Percentiles rank a stretch among this genome's conserved stretches.
Evolutionary conservation across 2,797 vertebrate species (phyloP).

Genomic region (Clamator glandarius): DNA sequence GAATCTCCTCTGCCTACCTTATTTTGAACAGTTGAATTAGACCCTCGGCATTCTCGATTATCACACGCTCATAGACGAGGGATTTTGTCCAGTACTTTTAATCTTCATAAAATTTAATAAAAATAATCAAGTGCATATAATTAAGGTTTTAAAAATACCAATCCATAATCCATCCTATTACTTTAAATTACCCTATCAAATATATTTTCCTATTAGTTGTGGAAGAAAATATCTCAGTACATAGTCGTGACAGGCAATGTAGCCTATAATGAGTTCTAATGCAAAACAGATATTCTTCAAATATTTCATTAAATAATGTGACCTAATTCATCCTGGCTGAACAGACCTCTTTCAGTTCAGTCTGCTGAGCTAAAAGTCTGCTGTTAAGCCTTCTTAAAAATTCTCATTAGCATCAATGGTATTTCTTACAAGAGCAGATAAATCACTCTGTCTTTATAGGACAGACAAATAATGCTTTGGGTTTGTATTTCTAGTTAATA

Average conservation of each 20-base stretch:
- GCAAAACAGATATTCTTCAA: constrained; percentile 43
- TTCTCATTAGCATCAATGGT: not conserved
- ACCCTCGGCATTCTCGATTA: not conserved
- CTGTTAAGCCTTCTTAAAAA: constrained; percentile 14
- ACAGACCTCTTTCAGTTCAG: constrained; percentile 18
- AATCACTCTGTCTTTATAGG: constrained; percentile 27
- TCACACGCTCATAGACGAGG: not conserved
- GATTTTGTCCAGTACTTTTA: not conserved
- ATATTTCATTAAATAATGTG: constrained; percentile 46
- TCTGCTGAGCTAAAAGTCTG: not conserved
- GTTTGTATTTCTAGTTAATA: constrained; percentile 38
- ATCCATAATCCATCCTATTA: not conserved
- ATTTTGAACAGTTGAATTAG: not conserved
- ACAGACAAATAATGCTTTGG: constrained; percentile 22
- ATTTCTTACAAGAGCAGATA: constrained; percentile 16
- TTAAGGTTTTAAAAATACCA: not conserved
- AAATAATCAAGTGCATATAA: not conserved
- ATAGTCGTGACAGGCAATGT: not conserved
- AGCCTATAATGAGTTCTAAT: not conserved
- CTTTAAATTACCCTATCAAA: not conserved
- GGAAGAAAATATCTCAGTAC: not conserved
- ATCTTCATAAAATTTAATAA: not conserved
- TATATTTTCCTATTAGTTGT: constrained; percentile 1
- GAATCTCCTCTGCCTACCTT: not conserved
- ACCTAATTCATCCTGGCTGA: constrained; percentile 34